Conservation (phyloP, 2,888 invertebrate genomes). For the Phengaris arion region DNA sequence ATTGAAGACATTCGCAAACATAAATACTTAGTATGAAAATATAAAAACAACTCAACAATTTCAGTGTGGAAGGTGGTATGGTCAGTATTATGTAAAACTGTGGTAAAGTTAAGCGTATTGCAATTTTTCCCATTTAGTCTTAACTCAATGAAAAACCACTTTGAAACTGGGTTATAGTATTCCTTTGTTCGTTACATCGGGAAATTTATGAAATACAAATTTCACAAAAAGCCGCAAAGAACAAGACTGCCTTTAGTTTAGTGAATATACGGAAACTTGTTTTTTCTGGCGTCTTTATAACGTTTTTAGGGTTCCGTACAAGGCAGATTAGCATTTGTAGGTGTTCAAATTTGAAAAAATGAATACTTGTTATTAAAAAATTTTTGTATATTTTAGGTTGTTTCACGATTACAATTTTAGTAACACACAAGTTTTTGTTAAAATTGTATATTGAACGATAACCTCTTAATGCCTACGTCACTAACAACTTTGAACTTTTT, state of each 20-base stretch:
- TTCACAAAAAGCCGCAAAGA: not conserved
- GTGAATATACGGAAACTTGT: conserved; percentile 4
- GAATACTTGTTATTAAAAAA: too few relatives aligned
- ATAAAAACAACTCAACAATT: not conserved
- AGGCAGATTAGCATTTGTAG: too few relatives aligned
- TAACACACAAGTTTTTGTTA: too few relatives aligned
- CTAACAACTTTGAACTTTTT: too few relatives aligned
- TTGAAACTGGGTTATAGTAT: conserved; percentile 20
- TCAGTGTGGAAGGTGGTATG: not conserved
- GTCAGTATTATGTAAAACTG: not conserved
- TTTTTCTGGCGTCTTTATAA: not conserved
- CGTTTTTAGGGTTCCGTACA: too few relatives aligned
- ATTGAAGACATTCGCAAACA: too few relatives aligned
- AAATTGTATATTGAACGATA: too few relatives aligned
- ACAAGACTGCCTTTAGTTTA: conserved; percentile 5
- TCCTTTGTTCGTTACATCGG: conserved; percentile 14
- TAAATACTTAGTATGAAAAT: not conserved
- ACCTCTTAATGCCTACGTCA: too few relatives aligned
- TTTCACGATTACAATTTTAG: too few relatives aligned
- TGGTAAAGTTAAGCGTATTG: conserved; percentile 5
- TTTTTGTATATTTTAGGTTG: too few relatives aligned
- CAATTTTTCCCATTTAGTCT: conserved; percentile 17
- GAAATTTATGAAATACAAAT: conserved; percentile 4
- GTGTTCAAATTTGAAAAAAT: too few relatives aligned
- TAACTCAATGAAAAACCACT: conserved; percentile 21